Evolutionary conservation across 2,113 vertebrate species (phyloP).

Genomic region (Marmota monax): DNA sequence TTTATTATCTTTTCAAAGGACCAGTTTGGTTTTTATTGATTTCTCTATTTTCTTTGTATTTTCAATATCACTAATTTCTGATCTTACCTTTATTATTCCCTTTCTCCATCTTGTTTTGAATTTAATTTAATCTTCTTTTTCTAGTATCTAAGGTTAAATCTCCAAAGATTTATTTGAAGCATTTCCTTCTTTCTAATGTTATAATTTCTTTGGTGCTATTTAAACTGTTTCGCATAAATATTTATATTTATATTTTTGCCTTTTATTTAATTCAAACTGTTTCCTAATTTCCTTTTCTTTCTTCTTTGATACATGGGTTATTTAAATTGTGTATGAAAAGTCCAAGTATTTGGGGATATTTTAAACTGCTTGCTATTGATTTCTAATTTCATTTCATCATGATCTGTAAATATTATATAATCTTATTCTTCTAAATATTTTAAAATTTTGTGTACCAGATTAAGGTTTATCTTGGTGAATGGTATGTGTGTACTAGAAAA

Average conservation of each 20-base stretch:
- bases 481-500: not conserved
- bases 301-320: not conserved
- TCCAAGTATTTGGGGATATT: conserved; percentile 9
- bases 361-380: not conserved
- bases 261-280: conserved; percentile 14
- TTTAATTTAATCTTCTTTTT: not conserved
- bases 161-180: not conserved
- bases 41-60: not conserved
- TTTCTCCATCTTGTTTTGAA: not conserved
- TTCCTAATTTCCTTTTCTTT: not conserved
- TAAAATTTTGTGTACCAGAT: not conserved
- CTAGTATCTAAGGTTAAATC: not conserved
- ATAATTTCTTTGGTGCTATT: not conserved
- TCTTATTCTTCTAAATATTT: not conserved
- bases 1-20: not conserved
- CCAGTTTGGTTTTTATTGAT: not conserved
- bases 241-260: not conserved
- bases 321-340: not conserved
- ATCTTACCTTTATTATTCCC: not conserved
- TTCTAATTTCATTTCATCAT: not conserved
- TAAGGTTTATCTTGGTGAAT: not conserved
- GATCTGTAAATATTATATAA: not conserved
- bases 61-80: not conserved
- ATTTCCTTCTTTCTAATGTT: not conserved
- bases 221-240: not conserved